Percentiles rank a stretch among this genome's conserved stretches.
These are phyloP conservation scores for Physella acuta DNA, from an alignment of 1,140 invertebrate species.

Conservation along the genomic window DNA sequence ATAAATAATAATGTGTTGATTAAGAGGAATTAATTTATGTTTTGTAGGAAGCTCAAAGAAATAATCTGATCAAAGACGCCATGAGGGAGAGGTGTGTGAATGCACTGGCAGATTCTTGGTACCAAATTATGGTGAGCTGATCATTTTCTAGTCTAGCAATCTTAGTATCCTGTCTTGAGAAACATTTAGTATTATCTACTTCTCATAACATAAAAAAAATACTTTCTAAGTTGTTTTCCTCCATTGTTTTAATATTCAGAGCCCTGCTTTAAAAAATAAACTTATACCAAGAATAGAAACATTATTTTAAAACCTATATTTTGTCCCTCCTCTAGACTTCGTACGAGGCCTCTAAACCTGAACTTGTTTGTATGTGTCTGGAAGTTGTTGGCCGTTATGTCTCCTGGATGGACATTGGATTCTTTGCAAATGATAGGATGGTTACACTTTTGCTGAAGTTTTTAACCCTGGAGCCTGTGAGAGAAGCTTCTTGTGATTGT, in stretches of 20 bases:
- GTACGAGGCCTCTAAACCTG: slow-evolving; percentile 58
- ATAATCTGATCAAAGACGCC: slow-evolving; percentile 64
- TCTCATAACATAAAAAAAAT: too few relatives aligned
- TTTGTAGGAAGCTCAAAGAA: slow-evolving; percentile 64
- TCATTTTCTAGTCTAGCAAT: too few relatives aligned
- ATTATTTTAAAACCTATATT: too few relatives aligned
- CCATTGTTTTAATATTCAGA: too few relatives aligned
- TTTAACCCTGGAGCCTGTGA: slow-evolving; percentile 52
- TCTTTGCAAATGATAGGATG: slow-evolving; percentile 66
- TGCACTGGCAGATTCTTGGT: slow-evolving; percentile 65
- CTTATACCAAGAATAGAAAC: too few relatives aligned
- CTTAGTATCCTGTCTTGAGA: too few relatives aligned
- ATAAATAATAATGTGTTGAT: too few relatives aligned
- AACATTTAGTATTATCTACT: too few relatives aligned
- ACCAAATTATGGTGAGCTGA: slow-evolving; percentile 65
- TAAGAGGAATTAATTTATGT: too few relatives aligned
- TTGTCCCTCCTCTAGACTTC: slow-evolving; percentile 60
- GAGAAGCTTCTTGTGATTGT: slow-evolving; percentile 65
- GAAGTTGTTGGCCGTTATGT: slow-evolving; percentile 66
- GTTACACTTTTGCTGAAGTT: slow-evolving; percentile 63
- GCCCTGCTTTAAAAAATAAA: too few relatives aligned
- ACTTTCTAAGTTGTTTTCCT: too few relatives aligned
- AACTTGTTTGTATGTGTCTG: slow-evolving; percentile 62
- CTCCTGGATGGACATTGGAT: slow-evolving; percentile 67
- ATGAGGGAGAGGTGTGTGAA: slow-evolving; percentile 65